Evolutionary conservation across 2,113 vertebrate species (phyloP).

Genomic region (Delphinus delphis): DNA sequence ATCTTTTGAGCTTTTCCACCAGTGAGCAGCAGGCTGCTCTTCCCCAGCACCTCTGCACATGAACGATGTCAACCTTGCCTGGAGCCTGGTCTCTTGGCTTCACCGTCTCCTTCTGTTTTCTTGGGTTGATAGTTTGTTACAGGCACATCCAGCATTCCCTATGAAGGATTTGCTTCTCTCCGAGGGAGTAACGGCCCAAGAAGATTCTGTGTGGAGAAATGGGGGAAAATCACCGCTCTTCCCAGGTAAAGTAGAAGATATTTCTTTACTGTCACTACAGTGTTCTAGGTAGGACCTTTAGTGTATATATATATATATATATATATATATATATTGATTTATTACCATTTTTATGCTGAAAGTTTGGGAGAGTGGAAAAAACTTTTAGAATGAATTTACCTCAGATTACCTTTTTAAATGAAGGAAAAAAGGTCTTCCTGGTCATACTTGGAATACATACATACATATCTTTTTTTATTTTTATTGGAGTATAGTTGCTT

Average conservation of each 20-base stretch:
- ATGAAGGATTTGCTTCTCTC: conserved; percentile 96
- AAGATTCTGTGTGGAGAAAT: conserved; percentile 98
- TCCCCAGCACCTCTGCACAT: accelerated
- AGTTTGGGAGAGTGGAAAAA: neutral
- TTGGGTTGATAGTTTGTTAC: conserved; percentile 92
- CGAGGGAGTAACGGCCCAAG: conserved; percentile 96
- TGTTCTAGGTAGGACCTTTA: neutral
- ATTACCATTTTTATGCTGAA: neutral
- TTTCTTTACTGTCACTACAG: neutral
- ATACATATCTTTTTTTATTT: too few species aligned
- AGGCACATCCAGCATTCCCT: conserved; percentile 98
- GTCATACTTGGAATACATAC: neutral
- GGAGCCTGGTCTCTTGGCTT: neutral
- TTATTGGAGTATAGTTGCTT: too few species aligned
- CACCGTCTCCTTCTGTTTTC: conserved; percentile 37
- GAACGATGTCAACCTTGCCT: neutral
- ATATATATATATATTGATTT: neutral
- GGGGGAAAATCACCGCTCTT: conserved; percentile 98
- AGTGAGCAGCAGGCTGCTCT: neutral
- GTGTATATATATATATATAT: neutral
- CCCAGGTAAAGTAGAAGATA: conserved; percentile 89
- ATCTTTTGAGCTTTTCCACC: neutral
- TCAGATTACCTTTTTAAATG: neutral
- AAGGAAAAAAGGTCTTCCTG: neutral
- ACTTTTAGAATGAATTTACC: neutral